A percentile compares a stretch with the other conserved stretches of the same genome.
phyloP scores from a whole-genome alignment of 2,888 invertebrate species.

The Ectemnius cavifrons region DNA sequence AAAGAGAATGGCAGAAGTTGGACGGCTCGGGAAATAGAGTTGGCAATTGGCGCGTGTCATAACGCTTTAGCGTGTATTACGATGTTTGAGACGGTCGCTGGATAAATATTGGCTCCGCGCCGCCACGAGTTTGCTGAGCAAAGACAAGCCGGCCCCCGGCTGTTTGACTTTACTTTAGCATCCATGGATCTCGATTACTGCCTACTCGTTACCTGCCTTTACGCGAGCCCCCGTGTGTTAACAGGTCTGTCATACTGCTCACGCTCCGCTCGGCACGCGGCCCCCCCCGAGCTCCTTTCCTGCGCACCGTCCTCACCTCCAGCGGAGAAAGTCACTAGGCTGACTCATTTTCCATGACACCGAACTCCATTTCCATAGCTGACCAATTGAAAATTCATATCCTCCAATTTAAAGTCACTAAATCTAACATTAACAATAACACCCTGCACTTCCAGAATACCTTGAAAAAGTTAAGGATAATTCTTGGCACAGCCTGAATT shows the following conservation, averaged over 20 bases:
- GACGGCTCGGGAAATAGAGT: constrained; percentile 31
- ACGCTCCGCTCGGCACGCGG: constrained; percentile 22
- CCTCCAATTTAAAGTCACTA: neutral
- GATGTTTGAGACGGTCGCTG: constrained; percentile 62
- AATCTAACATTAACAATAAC: neutral
- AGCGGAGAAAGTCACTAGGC: neutral
- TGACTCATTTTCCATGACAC: neutral
- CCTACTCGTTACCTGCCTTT: constrained; percentile 62
- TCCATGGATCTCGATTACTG: constrained; percentile 70
- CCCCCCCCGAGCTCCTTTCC: neutral
- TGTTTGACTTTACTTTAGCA: constrained; percentile 68
- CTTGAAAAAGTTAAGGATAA: too few relatives aligned
- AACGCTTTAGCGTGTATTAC: constrained; percentile 61
- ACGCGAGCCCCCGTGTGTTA: constrained; percentile 52
- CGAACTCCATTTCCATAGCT: neutral
- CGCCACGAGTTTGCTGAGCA: constrained; percentile 69
- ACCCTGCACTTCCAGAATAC: too few relatives aligned
- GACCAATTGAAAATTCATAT: neutral
- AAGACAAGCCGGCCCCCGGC: constrained; percentile 62
- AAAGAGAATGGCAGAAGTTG: neutral
- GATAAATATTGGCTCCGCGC: constrained; percentile 70
- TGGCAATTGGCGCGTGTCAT: constrained; percentile 61
- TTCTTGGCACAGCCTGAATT: too few relatives aligned
- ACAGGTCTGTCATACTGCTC: constrained; percentile 56
- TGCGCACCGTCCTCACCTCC: neutral